Conservation (phyloP, 2,797 vertebrate species). For the Takifugu rubripes region DNA sequence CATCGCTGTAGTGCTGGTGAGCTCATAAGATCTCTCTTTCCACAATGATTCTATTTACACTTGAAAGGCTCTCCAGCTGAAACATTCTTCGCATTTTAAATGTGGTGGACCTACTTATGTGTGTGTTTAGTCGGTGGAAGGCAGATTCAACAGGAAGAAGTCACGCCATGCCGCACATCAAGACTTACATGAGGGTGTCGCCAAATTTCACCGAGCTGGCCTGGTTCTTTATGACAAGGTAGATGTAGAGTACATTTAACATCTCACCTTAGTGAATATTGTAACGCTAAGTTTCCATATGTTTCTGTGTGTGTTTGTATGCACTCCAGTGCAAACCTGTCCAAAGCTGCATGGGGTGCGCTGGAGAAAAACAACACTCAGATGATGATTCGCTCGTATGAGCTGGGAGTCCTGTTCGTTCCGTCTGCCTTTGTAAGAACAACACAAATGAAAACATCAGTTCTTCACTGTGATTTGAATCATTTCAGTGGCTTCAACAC, state of each 20-base stretch:
- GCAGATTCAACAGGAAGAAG: conserved; percentile 87
- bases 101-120: conserved; percentile 6
- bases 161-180: conserved; percentile 95
- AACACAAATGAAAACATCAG: not conserved
- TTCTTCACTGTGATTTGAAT: not conserved
- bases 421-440: conserved; percentile 91
- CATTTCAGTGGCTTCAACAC: too few species aligned
- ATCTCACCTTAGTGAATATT: not conserved
- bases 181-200: conserved; percentile 91
- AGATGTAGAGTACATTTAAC: not conserved
- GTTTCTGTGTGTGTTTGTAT: conserved; percentile 1
- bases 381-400: conserved; percentile 95
- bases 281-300: too few species aligned
- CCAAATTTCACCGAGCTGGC: conserved; percentile 86
- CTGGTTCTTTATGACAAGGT: conserved; percentile 98
- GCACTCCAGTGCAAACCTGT: conserved; percentile 87
- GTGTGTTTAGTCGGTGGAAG: conserved; percentile 79
- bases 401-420: conserved; percentile 92
- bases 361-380: conserved; percentile 91
- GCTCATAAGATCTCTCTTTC: too few species aligned
- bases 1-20: too few species aligned
- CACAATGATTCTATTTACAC: too few species aligned
- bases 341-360: conserved; percentile 95
- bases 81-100: not conserved
- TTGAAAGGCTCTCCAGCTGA: not conserved